phyloP scores from a whole-genome alignment of 2,888 invertebrate genomes.

The Gryllus longicercus region DNA sequence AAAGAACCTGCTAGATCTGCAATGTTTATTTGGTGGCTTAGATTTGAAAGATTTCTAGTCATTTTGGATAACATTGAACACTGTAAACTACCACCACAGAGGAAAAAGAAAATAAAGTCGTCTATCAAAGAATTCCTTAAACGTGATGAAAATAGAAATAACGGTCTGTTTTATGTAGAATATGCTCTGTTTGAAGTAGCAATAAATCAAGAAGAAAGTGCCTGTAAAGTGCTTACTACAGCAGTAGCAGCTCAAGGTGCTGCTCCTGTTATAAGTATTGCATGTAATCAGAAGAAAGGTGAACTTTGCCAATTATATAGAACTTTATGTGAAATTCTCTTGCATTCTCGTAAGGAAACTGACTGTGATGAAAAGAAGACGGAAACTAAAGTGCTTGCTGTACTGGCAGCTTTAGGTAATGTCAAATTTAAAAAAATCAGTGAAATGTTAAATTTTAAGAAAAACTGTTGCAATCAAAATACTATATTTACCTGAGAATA shows the following conservation, averaged over 20 bases:
- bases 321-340: conserved; percentile 34
- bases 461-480: no score
- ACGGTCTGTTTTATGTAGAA: conserved; percentile 59
- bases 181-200: conserved; percentile 61
- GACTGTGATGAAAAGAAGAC: background rate
- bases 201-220: conserved; percentile 49
- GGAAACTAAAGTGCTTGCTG: background rate
- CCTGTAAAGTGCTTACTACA: conserved; percentile 44
- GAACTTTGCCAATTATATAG: conserved; percentile 33
- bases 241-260: conserved; percentile 26
- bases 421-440: no score
- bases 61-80: conserved; percentile 49
- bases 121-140: conserved; percentile 57
- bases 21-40: conserved; percentile 61
- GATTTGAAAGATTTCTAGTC: conserved; percentile 57
- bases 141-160: conserved; percentile 53
- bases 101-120: conserved; percentile 52
- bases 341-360: conserved; percentile 11
- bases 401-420: background rate
- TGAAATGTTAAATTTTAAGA: no score
- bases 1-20: conserved; percentile 51
- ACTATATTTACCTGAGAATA: no score
- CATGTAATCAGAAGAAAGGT: conserved; percentile 25
- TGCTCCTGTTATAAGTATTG: conserved; percentile 23
- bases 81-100: conserved; percentile 41